These are phyloP conservation scores for Grallaria varia DNA, from an alignment of 2,113 vertebrate species.

Conservation along the genomic window DNA sequence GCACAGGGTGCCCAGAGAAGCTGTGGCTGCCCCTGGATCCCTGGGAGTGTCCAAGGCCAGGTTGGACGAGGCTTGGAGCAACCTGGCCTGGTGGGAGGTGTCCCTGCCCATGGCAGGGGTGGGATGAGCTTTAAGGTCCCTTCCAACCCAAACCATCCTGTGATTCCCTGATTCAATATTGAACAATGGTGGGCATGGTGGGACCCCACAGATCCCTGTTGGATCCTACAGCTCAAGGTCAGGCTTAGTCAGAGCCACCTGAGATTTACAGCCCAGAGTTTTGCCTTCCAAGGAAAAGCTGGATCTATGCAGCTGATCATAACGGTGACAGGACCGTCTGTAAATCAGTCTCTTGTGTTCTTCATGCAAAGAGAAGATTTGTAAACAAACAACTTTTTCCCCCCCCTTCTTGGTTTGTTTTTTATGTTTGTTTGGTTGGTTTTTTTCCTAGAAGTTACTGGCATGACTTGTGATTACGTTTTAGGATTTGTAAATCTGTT, in stretches of 20 bases:
- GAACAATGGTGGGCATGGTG: background rate
- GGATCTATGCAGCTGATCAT: background rate
- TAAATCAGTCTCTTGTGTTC: background rate
- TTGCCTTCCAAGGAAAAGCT: background rate
- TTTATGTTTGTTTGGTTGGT: no score
- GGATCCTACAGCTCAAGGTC: background rate
- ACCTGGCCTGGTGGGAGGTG: accelerated
- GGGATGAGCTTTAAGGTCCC: accelerated
- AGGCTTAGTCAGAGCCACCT: background rate
- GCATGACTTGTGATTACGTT: constrained; percentile 6
- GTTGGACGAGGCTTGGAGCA: accelerated
- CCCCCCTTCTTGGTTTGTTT: background rate
- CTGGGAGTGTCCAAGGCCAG: background rate
- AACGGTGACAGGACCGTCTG: background rate
- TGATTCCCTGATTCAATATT: background rate
- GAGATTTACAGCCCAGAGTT: background rate
- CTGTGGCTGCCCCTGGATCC: background rate
- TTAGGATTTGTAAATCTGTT: constrained; percentile 50
- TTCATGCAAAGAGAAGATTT: background rate
- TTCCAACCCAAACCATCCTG: background rate
- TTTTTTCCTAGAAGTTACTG: background rate
- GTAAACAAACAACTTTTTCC: background rate
- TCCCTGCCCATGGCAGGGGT: background rate
- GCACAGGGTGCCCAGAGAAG: background rate
- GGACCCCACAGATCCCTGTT: background rate